Evolutionary conservation across 2,113 vertebrate species (phyloP), one percentile per base, ranked within the genome.

Genomic region (Emberiza fucata): DNA sequence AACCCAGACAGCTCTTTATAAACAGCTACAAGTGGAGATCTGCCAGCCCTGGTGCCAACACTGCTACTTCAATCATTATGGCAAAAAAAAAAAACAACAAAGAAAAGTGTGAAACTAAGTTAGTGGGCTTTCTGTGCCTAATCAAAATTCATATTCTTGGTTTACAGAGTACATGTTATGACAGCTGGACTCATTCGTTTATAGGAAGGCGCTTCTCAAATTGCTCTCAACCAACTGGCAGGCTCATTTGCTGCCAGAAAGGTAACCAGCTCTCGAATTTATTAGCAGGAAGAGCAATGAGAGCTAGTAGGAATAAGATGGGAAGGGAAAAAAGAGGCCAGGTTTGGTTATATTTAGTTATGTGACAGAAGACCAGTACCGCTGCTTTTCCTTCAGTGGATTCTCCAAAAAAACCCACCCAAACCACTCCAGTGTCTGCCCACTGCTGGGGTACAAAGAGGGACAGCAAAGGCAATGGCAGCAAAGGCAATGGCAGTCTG

Each of bases 1-100:
- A 90, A 72, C 10, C 37, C 84, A 94, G 94, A 91, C 75, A 80
- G 81, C 27, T 90, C 54, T 80, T 69, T 53, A 45, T 29, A 82
- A 92, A 82, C 70, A 81, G 50, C 44, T 15, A 7, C 0, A 0
- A 65, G 63, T 4, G 11, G 66, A 88, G 90, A 83, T 39, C 71
- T 88, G 81, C 71, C 93, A 82, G 79, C 33, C 1, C 1, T 0
- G 0, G 63, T 14, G 63, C 66, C 4, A 0, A 69, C 10, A 2
- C 39, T 63, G 78, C 39, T 42, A 25, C 35, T 63, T 81, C 92
- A 66, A 35, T 70, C 79, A 37, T 37, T 13, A 45, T 8, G 27
- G 78, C 48, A 82, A 57, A 87, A 57, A 39, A 39, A 39, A 39
- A 85, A 20, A 82, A 27, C 1, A 20, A 50, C 20, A 45, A 82